Conservation (phyloP, 2,113 vertebrate species). For the Thoracochromis brauschi region DNA sequence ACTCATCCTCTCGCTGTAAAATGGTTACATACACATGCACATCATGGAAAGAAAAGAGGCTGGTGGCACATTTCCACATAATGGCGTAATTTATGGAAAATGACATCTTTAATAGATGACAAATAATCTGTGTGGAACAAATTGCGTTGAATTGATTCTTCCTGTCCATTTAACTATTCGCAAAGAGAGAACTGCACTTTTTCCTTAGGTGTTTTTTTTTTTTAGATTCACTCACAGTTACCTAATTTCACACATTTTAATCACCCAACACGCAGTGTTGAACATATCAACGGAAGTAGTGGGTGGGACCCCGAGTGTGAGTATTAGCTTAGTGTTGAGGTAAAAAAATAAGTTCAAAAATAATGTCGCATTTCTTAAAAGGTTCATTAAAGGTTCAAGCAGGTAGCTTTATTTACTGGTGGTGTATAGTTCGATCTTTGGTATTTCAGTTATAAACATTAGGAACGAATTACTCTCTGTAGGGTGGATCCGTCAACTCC, state of each 20-base stretch:
- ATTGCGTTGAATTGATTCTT: not conserved
- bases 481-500: not conserved
- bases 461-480: not conserved
- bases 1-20: conserved; percentile 27
- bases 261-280: not conserved
- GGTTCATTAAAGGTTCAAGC: not conserved
- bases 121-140: not conserved
- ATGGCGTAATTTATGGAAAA: not conserved
- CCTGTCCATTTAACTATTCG: not conserved
- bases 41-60: not conserved
- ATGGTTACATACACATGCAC: not conserved
- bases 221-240: not conserved
- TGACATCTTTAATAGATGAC: not conserved
- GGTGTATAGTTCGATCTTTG: not conserved
- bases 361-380: not conserved
- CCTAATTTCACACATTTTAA: not conserved
- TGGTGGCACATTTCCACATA: not conserved
- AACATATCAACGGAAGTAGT: conserved; percentile 1
- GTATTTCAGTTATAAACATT: not conserved
- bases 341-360: not conserved
- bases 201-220: not conserved
- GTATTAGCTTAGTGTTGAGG: not conserved
- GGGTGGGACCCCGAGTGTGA: not conserved
- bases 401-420: not conserved
- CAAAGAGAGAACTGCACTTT: not conserved